Conservation (phyloP, 2,797 vertebrate genomes). For the Malurus leucopterus region DNA sequence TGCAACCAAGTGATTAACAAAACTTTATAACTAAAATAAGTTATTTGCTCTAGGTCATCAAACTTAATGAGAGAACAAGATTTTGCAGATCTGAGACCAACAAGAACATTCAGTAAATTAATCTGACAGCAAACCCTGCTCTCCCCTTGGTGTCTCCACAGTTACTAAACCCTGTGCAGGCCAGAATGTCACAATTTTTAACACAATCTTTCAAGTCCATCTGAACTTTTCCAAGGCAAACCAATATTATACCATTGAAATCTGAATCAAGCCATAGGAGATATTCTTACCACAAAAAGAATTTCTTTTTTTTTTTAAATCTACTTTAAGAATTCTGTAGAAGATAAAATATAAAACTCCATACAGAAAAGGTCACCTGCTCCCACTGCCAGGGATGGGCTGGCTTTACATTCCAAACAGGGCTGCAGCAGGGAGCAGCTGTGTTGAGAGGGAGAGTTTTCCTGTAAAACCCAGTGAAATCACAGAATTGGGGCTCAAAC, state of each 20-base stretch:
- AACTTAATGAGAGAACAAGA: not conserved
- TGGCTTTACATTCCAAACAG: not conserved
- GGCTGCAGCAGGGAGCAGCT: not conserved
- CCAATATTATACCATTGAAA: not conserved
- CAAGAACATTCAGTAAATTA: not conserved
- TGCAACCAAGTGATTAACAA: conserved; percentile 31
- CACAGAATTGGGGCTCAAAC: not conserved
- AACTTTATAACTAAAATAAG: conserved; percentile 19
- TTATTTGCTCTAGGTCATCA: not conserved
- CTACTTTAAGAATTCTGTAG: not conserved
- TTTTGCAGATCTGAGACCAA: conserved; percentile 31
- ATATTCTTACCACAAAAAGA: not conserved
- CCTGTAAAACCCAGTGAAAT: not conserved
- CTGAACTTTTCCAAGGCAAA: not conserved
- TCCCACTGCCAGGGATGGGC: not conserved
- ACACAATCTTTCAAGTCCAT: not conserved
- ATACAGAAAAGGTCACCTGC: not conserved
- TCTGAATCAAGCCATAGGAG: not conserved
- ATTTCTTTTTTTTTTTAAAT: no score
- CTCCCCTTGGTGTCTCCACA: conserved; percentile 15
- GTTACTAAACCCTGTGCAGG: not conserved
- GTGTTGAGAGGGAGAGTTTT: not conserved
- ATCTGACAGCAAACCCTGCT: not conserved
- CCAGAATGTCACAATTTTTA: not conserved
- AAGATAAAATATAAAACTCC: not conserved